Evolutionary conservation across 92 coral and sea anemone genomes (phyloP), one percentile per base, ranked within the genome.

Genomic region (Parazoanthus atlanticus): DNA sequence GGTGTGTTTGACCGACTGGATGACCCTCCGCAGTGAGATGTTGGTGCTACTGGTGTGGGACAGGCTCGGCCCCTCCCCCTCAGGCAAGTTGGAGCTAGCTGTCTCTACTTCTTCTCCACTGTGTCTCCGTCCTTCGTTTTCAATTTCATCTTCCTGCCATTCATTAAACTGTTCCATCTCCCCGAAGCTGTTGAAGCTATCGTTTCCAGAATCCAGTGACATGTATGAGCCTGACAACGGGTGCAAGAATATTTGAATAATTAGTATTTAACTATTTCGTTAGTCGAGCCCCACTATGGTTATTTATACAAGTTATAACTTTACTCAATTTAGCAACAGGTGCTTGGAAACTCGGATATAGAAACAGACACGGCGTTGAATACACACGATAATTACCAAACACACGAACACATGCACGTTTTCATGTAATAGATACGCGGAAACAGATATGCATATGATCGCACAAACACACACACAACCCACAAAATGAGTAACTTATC

Each of bases 1-100:
- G 26, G 99, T 97, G 86, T 97, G 99, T 84, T 96, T 97, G 21
- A 97, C 98, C 2, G 99, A 97, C 36, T 95, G 98, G 78, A 97
- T 98, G 21, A 97, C 94, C 90, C 99, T 93, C 78, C 96, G 98
- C 46, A 97, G 86, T 43, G 99, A 98, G 85, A 97, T 95, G 80
- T 97, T 94, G 47, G 88, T 91, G 83, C 99, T 97, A 61, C 90
- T 94, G 0, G 96, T 86, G 43, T 96, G 97, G 30, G 95, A 90
- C 43, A 97, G 89, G 67, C 79, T 91, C 13, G 92, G 92, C 26
- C 75, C 33, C 33, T 93, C 98, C 43, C 93, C 90, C 66, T 90
- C 96, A 11, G 97, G 79, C 8, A 94, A 89, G 19, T 93, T 88
- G 5, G 95, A 94, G 71, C 95, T 95, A 6, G 93, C 64, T 17